Evolutionary conservation across 2,888 invertebrate genomes (phyloP), one percentile per base, ranked within the genome.

Genomic region (Diadegma fenestrale): DNA sequence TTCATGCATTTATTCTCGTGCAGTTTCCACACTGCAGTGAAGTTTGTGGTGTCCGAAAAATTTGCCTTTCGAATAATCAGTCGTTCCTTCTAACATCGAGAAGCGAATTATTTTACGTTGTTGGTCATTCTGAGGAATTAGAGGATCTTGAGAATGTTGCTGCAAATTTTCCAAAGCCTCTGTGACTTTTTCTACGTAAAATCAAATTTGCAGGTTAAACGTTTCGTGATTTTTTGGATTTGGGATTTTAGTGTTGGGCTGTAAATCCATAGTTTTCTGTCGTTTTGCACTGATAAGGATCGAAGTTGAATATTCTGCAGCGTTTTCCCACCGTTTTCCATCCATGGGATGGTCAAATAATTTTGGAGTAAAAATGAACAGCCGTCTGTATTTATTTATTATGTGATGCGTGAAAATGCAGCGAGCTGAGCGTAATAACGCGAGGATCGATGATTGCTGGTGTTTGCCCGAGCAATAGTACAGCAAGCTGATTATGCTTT

Each of bases 401-500:
- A 10, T 41, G n/a, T 17, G 41, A 66, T 77, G 22, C 26, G 45
- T 54, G 37, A 48, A 81, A 82, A 80, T 84, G 76, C 76, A 58
- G 82, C 64, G 76, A 73, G 45, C 58, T 51, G 58, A 68, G 30
- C 78, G 76, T 51, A 61, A 72, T 80, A 79, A 73, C 69, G 45
- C 63, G 58, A 22, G 80, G 85, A 87, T 87, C 87, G 86, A 88
- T 86, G 87, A 87, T 73, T 58, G 66, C 58, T 81, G 85, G 80
- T 82, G 78, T 81, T 83, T 77, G 87, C 86, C 87, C 86, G 87
- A 86, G 86, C 78, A 84, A 86, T 86, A 86, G 83, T 69, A 84
- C 86, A 73, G 76, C 86, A 73, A 73, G 85, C 88, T 90, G 88
- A 90, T 90, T 91, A 90, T 89, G 88, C 88, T 90, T 89, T 88